Base-by-base conservation (phyloP, 2,113 vertebrate genomes). In the Amia ocellicauda region DNA sequence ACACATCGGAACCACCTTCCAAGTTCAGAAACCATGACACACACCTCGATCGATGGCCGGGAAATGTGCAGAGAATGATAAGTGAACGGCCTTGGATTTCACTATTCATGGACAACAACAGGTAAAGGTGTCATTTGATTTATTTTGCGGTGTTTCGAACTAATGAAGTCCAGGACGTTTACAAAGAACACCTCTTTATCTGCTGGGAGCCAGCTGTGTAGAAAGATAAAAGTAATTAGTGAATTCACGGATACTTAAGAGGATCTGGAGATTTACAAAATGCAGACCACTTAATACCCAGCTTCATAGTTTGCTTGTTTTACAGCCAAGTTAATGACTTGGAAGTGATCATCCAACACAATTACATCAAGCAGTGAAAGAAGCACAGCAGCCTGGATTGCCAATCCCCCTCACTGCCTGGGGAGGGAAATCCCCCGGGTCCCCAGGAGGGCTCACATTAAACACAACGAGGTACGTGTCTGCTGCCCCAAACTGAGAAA, bases 161-260 rank as follows among this genome's bases (percentile, higher is more conserved):
- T n/a, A n/a, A n/a, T n/a, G n/a, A n/a, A 47, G 43, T 14, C 43
- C 43, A 47, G 7, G 7, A 47, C 1, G 7, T 47, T 47, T 47
- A 47, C 16, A n/a, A 13, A 47, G 43, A 17, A 3, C 13, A 47
- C 43, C 4, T 3, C 43, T 17, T 47, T 16, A n/a, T n/a, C 31
- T 36, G 31, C 31, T 11, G 31, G 31, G 31, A 36, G 5, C 31
- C 31, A 36, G n/a, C 7, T 47, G 17, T 16, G n/a, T 20, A 16
- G 19, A 29, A 40, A 42, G 29, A 52, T 41, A 36, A 24, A 41
- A 66, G 47, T 60, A 52, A 66, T 53, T 52, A 60, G 29, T 41
- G 23, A 41, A 59, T 66, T 66, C 29, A 59, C 56, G 51, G 42
- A 66, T 53, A 53, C 49, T 40, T 66, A 59, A 52, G 63, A 58